Conservation (phyloP, 2,797 vertebrate species). For the Atherinosoma microstoma region DNA sequence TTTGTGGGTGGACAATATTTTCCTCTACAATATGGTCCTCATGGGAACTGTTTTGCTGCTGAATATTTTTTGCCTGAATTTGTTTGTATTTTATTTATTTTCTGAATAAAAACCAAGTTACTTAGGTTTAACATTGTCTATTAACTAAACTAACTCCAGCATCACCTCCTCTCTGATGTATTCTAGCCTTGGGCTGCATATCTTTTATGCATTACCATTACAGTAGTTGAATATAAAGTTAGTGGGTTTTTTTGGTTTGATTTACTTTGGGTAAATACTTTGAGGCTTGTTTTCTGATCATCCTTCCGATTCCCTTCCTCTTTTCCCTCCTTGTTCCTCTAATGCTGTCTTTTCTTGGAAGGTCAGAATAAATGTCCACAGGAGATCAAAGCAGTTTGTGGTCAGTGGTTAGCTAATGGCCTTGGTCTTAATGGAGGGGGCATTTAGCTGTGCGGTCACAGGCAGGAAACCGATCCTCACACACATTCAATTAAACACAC, state of each 20-base stretch:
- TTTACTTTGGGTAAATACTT: slow-evolving; percentile 34
- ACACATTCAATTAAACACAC: slow-evolving; percentile 39
- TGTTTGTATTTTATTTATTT: not conserved
- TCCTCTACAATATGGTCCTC: not conserved
- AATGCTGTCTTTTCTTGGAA: slow-evolving; percentile 63
- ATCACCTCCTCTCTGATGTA: not conserved
- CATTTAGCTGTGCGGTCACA: slow-evolving; percentile 74
- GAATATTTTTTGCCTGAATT: not conserved
- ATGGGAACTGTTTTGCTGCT: not conserved
- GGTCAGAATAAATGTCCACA: slow-evolving; percentile 69
- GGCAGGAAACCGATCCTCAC: slow-evolving; percentile 64
- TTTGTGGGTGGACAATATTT: not conserved
- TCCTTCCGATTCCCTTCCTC: slow-evolving; percentile 53
- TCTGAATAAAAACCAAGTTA: not conserved
- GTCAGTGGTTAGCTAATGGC: slow-evolving; percentile 79
- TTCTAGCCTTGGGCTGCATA: not conserved
- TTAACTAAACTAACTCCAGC: not conserved
- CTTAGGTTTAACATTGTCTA: not conserved
- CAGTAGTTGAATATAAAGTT: slow-evolving; percentile 13
- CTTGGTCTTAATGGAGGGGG: slow-evolving; percentile 72
- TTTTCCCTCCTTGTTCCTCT: slow-evolving; percentile 43
- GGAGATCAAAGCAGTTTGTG: slow-evolving; percentile 64
- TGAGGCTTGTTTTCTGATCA: slow-evolving; percentile 52
- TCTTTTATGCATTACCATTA: not conserved
- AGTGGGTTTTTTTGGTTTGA: slow-evolving; percentile 2